These are phyloP conservation scores for Oligia strigilis DNA, from an alignment of 2,888 invertebrate species.

Conservation along the genomic window DNA sequence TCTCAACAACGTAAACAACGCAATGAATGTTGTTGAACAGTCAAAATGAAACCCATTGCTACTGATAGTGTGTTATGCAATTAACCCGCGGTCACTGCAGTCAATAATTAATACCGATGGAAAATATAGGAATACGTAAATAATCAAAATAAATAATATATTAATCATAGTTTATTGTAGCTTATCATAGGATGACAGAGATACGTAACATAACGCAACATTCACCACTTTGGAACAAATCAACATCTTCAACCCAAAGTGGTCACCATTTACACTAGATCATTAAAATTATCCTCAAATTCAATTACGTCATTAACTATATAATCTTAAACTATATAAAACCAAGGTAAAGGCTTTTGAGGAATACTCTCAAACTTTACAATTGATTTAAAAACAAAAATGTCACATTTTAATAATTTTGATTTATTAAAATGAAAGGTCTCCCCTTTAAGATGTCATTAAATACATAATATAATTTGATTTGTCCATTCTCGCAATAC, in stretches of 20 bases:
- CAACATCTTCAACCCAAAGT: slow-evolving; percentile 34
- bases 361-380: slow-evolving; percentile 8
- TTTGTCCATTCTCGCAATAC: slow-evolving; percentile 34
- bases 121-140: slow-evolving; percentile 18
- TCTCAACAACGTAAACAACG: too few species aligned
- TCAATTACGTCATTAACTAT: slow-evolving; percentile 43
- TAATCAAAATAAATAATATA: slow-evolving; percentile 48
- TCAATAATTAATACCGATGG: background rate
- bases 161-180: slow-evolving; percentile 63
- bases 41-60: too few species aligned
- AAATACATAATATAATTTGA: slow-evolving; percentile 23
- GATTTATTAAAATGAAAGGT: background rate
- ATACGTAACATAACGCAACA: slow-evolving; percentile 64
- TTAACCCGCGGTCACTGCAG: background rate
- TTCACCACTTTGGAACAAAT: slow-evolving; percentile 48
- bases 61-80: too few species aligned
- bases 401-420: background rate
- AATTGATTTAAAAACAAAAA: slow-evolving; percentile 23
- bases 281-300: slow-evolving; percentile 45
- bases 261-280: slow-evolving; percentile 38
- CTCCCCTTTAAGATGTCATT: background rate
- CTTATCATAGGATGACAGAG: slow-evolving; percentile 61
- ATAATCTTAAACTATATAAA: slow-evolving; percentile 47
- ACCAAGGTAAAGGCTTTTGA: slow-evolving; percentile 22
- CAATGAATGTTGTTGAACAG: too few species aligned